phyloP scores from a whole-genome alignment of 2,888 invertebrate genomes.

The Pseudococcus longispinus region DNA sequence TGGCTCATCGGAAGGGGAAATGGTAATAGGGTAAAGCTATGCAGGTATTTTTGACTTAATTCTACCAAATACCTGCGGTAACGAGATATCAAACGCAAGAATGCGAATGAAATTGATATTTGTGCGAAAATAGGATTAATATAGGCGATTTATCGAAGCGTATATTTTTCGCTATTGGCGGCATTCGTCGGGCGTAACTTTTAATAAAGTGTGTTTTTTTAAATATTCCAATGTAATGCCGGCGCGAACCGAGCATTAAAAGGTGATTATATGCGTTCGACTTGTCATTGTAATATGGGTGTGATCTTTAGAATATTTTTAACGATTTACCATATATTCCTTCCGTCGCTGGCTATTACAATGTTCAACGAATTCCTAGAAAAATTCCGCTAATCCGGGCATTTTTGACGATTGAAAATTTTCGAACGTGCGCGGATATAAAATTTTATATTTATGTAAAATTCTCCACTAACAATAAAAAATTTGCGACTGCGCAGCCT shows the following conservation, averaged over 20 bases:
- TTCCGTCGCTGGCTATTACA: too few relatives aligned
- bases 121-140: conserved; percentile 29
- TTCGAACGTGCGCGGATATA: not conserved
- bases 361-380: not conserved
- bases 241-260: not conserved
- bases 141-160: conserved; percentile 11
- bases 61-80: not conserved
- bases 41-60: conserved; percentile 15
- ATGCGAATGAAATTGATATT: conserved; percentile 17
- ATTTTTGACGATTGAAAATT: conserved; percentile 23
- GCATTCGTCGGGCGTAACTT: not conserved
- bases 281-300: not conserved
- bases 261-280: conserved; percentile 4
- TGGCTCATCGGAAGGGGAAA: too few relatives aligned
- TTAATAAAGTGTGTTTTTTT: not conserved
- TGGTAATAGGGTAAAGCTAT: not conserved
- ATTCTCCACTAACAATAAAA: not conserved
- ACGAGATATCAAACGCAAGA: conserved; percentile 9
- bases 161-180: conserved; percentile 7
- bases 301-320: conserved; percentile 13
- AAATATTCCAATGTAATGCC: not conserved
- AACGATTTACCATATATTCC: not conserved
- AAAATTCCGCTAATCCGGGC: not conserved
- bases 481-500: not conserved
- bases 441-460: conserved; percentile 41